These are phyloP conservation scores for Zoanthus gigantus DNA, from an alignment of 92 coral and sea anemone species.

Conservation along the genomic window DNA sequence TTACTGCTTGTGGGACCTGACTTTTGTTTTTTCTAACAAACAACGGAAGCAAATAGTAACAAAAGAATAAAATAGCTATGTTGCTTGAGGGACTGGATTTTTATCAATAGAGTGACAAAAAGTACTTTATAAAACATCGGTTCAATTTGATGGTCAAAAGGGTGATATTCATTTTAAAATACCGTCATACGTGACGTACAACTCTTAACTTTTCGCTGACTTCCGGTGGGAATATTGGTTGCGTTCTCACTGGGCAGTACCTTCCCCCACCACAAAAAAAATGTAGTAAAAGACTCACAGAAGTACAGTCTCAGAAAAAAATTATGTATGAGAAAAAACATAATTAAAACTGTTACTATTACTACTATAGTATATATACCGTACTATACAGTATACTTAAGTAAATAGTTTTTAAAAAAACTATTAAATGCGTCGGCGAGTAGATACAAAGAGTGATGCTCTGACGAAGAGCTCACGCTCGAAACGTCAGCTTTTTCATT, in stretches of 20 bases:
- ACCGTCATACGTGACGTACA: constrained; percentile 12
- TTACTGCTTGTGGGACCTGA: neutral
- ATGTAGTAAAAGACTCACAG: too few relatives aligned
- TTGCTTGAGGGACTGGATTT: constrained; percentile 4
- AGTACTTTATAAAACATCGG: constrained; percentile 6
- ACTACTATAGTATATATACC: too few relatives aligned
- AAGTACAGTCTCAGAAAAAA: too few relatives aligned
- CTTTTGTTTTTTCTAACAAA: neutral
- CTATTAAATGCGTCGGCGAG: too few relatives aligned
- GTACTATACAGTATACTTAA: too few relatives aligned
- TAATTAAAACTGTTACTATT: too few relatives aligned
- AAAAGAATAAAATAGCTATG: neutral
- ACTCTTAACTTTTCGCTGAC: constrained; percentile 12
- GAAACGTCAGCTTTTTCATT: too few relatives aligned
- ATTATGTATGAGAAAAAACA: too few relatives aligned
- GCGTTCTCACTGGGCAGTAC: neutral
- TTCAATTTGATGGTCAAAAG: constrained; percentile 22
- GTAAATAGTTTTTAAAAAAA: too few relatives aligned
- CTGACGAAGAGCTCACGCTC: too few relatives aligned
- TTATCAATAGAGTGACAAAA: neutral
- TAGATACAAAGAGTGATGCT: too few relatives aligned
- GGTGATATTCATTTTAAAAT: constrained; percentile 18
- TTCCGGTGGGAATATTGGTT: constrained; percentile 11
- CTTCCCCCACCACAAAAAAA: neutral
- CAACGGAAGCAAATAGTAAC: neutral